Evolutionary conservation across 2,797 vertebrate species (phyloP), one percentile per base, ranked within the genome.

Genomic region (Enteromius viviparus): DNA sequence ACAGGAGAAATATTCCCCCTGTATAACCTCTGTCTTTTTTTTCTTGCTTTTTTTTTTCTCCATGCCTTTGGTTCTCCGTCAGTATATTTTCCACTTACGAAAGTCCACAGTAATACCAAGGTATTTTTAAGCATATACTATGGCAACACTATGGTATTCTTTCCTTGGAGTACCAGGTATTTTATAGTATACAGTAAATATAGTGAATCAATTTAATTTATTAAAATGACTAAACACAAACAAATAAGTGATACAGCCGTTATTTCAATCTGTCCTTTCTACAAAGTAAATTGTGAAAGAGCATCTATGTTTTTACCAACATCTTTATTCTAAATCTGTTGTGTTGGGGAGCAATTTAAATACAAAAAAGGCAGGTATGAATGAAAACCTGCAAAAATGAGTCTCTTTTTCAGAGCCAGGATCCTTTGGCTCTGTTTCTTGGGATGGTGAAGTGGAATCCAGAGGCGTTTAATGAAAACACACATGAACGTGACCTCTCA

Each of bases 401-500:
- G n/a, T 15, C 40, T 47, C n/a, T 70, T 47, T 45, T 47, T 70
- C 0, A 6, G 12, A 70, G 19, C 15, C 23, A 26, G 7, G 34
- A 76, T 14, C 32, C 49, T 26, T n/a, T 58, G 72, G 51, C 40
- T 77, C 23, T 47, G 76, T 78, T 78, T 78, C 40, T 49, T 12
- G 58, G 45, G 17, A 69, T 42, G 40, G 2, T 19, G 26, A 84
- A 75, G 71, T 77, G 51, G 70, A 71, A 65, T 64, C 37, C 37
- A 76, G 64, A 55, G 49, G 78, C 40, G 8, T 87, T 85, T 65
- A 81, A 85, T 81, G 65, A 64, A 71, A 88, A 76, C 77, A 70
- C 79, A 75, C 53, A 85, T 72, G 64, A 65, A 45, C 49, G 12
- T 62, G 75, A 84, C 75, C 83, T 68, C 74, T 84, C 62, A 65